A percentile compares a stretch with the other conserved stretches of the same genome.
phyloP scores from a whole-genome alignment of 92 coral and sea anemone genomes.

The Plumapathes pennacea region DNA sequence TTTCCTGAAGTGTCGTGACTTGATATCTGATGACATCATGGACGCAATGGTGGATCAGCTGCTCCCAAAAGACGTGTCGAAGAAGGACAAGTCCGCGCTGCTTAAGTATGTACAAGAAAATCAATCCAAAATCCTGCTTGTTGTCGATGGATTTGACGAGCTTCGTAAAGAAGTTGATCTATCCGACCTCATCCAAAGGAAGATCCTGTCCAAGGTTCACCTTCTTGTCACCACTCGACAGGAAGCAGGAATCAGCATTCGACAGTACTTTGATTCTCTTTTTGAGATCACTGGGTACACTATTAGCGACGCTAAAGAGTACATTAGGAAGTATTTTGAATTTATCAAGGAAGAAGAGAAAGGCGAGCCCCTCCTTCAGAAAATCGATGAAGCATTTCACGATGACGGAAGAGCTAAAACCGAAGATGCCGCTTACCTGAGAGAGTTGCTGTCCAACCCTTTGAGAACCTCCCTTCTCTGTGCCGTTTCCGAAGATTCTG shows the following conservation, averaged over 20 bases:
- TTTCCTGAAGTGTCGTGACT: conserved; percentile 28
- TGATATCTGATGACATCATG: conserved; percentile 11
- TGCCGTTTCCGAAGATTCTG: conserved; percentile 13
- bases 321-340: conserved; percentile 21
- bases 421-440: too few species aligned
- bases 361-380: not conserved
- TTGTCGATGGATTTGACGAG: conserved; percentile 45
- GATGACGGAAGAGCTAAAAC: not conserved
- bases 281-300: conserved; percentile 33
- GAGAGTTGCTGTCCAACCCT: conserved; percentile 21
- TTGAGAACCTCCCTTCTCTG: conserved; percentile 30
- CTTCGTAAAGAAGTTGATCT: too few species aligned
- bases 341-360: too few species aligned
- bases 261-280: conserved; percentile 14
- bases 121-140: conserved; percentile 13
- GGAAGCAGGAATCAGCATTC: conserved; percentile 13
- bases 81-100: conserved; percentile 1
- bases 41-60: conserved; percentile 26
- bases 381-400: not conserved
- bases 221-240: conserved; percentile 31
- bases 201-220: conserved; percentile 2
- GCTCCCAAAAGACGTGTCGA: conserved; percentile 14
- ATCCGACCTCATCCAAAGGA: not conserved
- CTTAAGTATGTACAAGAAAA: conserved; percentile 1
- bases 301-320: not conserved